These are phyloP conservation scores for Automeris io DNA, from an alignment of 2,888 invertebrate genomes.

Conservation along the genomic window DNA sequence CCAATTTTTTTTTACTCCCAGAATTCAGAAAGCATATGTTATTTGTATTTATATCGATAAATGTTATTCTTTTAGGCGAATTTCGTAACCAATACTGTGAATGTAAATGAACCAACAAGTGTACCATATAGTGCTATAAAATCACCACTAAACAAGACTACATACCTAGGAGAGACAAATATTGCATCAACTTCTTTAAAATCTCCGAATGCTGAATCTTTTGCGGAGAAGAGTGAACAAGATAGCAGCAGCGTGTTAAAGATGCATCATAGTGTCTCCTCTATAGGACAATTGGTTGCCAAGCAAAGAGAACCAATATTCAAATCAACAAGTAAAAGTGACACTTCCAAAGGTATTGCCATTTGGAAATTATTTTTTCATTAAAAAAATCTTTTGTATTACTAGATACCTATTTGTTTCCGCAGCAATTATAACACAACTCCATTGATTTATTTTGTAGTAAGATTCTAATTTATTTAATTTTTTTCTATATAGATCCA, in stretches of 20 bases:
- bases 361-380: too few species aligned
- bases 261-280: conserved; percentile 30
- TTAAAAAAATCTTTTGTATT: too few species aligned
- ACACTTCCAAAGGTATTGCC: conserved; percentile 2
- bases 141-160: conserved; percentile 23
- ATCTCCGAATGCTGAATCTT: conserved; percentile 24
- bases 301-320: conserved; percentile 49
- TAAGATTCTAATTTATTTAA: too few species aligned
- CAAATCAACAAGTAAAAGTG: conserved; percentile 17
- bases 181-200: conserved; percentile 29
- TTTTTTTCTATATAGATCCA: too few species aligned
- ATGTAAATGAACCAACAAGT: conserved; percentile 19
- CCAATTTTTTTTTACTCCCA: too few species aligned
- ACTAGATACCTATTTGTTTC: too few species aligned
- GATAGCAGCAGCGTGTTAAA: conserved; percentile 23
- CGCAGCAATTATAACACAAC: too few species aligned
- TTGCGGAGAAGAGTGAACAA: conserved; percentile 24
- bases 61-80: conserved; percentile 25
- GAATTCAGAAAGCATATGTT: conserved; percentile 9
- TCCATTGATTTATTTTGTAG: too few species aligned
- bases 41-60: conserved; percentile 6
- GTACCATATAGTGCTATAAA: conserved; percentile 24
- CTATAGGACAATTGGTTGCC: conserved; percentile 28
- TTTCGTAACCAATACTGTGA: conserved; percentile 22
- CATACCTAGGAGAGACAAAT: conserved; percentile 30